Percentiles rank a stretch among this genome's conserved stretches.
These are phyloP conservation scores for Spisula subtruncata DNA, from an alignment of 2,888 invertebrate genomes.

Conservation along the genomic window DNA sequence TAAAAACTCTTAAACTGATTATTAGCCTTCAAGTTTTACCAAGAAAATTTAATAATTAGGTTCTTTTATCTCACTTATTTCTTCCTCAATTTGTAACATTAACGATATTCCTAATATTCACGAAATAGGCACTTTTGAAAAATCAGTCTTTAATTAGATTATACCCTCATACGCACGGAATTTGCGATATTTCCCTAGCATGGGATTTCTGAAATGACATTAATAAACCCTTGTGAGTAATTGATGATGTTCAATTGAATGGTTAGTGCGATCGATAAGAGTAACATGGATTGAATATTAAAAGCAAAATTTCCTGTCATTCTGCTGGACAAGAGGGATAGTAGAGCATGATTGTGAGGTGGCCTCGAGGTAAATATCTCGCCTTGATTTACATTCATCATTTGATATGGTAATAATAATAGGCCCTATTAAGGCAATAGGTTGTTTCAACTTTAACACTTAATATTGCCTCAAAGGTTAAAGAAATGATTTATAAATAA, in stretches of 20 bases:
- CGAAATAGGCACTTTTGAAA: constrained; percentile 5
- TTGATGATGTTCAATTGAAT: constrained; percentile 45
- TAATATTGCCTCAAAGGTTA: too few species aligned
- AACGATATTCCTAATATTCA: constrained; percentile 18
- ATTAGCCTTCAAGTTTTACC: background rate
- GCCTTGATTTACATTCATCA: background rate
- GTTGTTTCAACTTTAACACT: too few species aligned
- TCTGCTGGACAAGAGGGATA: constrained; percentile 10
- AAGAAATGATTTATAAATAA: too few species aligned
- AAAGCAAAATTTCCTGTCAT: constrained; percentile 42
- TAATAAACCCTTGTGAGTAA: constrained; percentile 32
- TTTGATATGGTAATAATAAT: too few species aligned
- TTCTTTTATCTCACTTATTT: background rate
- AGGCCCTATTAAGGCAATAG: background rate
- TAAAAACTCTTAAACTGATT: too few species aligned
- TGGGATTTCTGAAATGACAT: constrained; percentile 10
- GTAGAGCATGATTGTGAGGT: background rate
- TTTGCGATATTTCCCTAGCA: constrained; percentile 13
- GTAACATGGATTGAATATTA: constrained; percentile 36
- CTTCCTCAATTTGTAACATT: background rate
- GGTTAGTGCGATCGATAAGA: constrained; percentile 12
- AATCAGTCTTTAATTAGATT: constrained; percentile 34
- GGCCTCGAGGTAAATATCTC: background rate
- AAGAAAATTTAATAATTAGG: background rate
- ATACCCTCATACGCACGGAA: background rate